phyloP scores from a whole-genome alignment of 30 jellyfish, hydroid and myxozoan genomes.

The Mastigias papua region DNA sequence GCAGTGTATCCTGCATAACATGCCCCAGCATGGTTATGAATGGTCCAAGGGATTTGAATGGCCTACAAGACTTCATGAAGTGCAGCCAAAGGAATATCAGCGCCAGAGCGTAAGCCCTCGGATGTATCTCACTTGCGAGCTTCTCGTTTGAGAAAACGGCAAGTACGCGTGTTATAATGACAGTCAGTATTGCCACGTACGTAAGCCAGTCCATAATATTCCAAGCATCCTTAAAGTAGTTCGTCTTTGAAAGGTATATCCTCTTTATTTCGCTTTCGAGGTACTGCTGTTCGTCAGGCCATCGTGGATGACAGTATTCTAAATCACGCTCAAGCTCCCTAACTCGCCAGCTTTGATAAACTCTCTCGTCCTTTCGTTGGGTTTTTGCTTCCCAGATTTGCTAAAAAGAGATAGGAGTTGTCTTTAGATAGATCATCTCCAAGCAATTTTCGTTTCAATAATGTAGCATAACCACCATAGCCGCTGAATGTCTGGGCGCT shows the following conservation, averaged over 20 bases:
- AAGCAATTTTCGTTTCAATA: no score
- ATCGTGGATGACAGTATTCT: slow-evolving; percentile 91
- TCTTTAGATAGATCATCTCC: neutral
- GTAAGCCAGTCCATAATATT: slow-evolving; percentile 92
- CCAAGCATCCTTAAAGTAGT: slow-evolving; percentile 91
- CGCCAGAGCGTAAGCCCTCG: slow-evolving; percentile 85
- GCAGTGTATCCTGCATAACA: slow-evolving; percentile 88
- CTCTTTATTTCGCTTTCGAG: slow-evolving; percentile 78
- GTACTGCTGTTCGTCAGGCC: slow-evolving; percentile 95
- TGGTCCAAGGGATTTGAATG: slow-evolving; percentile 96
- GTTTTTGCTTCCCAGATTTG: slow-evolving; percentile 92
- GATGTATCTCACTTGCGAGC: slow-evolving; percentile 73
- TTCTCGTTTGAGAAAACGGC: slow-evolving; percentile 62
- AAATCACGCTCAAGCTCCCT: slow-evolving; percentile 87
- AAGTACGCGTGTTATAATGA: slow-evolving; percentile 75
- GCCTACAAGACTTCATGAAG: slow-evolving; percentile 96
- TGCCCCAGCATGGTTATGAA: slow-evolving; percentile 96
- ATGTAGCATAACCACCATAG: no score
- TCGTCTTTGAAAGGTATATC: slow-evolving; percentile 51
- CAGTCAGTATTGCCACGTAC: slow-evolving; percentile 72
- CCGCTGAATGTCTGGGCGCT: no score
- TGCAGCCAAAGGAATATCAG: slow-evolving; percentile 90
- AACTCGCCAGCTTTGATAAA: slow-evolving; percentile 74
- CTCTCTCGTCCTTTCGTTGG: slow-evolving; percentile 53
- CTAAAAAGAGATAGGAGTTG: slow-evolving; percentile 13